phyloP scores from a whole-genome alignment of 2,797 vertebrate species.

The Zonotrichia albicollis region DNA sequence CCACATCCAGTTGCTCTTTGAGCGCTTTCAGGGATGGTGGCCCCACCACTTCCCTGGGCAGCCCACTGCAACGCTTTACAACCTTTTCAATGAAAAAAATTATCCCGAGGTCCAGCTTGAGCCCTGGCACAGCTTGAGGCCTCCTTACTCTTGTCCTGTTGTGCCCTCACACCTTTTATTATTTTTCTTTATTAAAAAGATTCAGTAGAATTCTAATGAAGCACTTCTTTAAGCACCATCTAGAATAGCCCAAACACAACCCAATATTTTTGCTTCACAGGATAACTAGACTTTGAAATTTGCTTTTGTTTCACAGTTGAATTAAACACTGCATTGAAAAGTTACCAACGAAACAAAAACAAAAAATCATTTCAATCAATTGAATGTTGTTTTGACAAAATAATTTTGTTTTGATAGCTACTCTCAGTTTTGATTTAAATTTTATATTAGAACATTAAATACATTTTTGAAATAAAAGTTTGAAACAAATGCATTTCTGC shows the following conservation, averaged over 20 bases:
- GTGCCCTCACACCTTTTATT: background rate
- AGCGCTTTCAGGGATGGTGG: background rate
- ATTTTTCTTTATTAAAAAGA: background rate
- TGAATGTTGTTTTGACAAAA: constrained; percentile 60
- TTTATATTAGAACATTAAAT: constrained; percentile 19
- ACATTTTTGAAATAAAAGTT: constrained; percentile 48
- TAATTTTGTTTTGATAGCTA: constrained; percentile 63
- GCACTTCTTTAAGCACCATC: background rate
- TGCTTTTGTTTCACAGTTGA: constrained; percentile 42
- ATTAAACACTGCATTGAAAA: constrained; percentile 26
- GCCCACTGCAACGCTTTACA: background rate
- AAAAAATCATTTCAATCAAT: constrained; percentile 44
- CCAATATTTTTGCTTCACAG: background rate
- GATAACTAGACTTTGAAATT: background rate
- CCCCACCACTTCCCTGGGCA: background rate
- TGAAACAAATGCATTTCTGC: constrained; percentile 32
- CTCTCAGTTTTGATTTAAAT: constrained; percentile 46
- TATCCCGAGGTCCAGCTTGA: background rate
- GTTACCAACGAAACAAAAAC: constrained; percentile 45
- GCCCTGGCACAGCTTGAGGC: background rate
- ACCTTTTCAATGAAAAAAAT: background rate
- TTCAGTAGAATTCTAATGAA: background rate
- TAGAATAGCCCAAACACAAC: background rate
- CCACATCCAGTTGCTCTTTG: background rate
- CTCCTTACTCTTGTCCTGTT: background rate